These are phyloP conservation scores for Bucco capensis DNA, from an alignment of 2,113 vertebrate species.

Conservation along the genomic window DNA sequence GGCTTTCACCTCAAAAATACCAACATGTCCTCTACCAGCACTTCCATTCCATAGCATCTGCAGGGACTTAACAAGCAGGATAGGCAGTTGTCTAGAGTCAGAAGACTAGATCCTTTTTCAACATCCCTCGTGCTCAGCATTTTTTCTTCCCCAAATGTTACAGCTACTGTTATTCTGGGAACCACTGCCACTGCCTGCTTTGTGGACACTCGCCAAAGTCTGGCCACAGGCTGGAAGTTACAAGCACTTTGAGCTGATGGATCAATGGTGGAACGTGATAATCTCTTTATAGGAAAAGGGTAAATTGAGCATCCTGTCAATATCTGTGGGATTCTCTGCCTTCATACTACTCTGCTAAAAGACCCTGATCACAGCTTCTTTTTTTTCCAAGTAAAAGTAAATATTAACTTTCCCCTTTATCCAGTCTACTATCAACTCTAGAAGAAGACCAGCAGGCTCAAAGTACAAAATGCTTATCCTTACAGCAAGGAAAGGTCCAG, in stretches of 20 bases:
- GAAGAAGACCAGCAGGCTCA: not conserved
- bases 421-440: not conserved
- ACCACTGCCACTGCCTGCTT: not conserved
- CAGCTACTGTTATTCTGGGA: not conserved
- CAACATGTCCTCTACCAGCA: not conserved
- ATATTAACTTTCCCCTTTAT: constrained; percentile 11
- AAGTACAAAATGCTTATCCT: not conserved
- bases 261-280: not conserved
- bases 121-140: not conserved
- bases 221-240: not conserved
- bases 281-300: not conserved
- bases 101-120: not conserved
- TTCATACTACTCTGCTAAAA: not conserved
- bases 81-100: not conserved
- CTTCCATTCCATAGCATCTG: not conserved
- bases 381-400: not conserved
- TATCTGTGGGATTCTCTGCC: not conserved
- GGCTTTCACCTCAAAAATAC: not conserved
- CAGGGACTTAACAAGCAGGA: not conserved
- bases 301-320: not conserved
- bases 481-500: not conserved
- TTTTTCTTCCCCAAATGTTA: not conserved
- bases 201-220: not conserved
- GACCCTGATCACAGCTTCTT: not conserved
- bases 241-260: not conserved